Base-by-base conservation (phyloP, 2,113 vertebrate species). In the Edolisoma coerulescens region DNA sequence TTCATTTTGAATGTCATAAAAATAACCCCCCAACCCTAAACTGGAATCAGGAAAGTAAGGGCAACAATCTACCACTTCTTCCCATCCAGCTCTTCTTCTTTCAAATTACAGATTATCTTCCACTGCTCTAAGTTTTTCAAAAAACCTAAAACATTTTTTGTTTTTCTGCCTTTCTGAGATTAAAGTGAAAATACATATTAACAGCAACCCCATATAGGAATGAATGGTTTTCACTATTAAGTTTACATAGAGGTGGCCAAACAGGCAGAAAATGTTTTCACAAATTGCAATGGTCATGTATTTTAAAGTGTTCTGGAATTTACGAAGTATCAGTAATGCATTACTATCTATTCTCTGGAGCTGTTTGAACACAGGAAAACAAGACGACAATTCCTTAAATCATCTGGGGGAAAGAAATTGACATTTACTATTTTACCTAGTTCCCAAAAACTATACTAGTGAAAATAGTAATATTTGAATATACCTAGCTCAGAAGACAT, bases 181-280 rank as follows among this genome's bases (percentile, higher is more conserved):
- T 35, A n/a, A 10, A 84, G 14, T 74, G 37, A 61, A 64, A 87
- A 92, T 49, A 35, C n/a, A 28, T 19, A 57, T n/a, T 22, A 64
- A 53, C 12, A 85, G 13, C 11, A 47, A 45, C 2, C 3, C 1
- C 16, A 20, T 11, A 23, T 10, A 56, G 0, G 1, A 73, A 47
- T 50, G 2, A 9, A 73, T 60, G 2, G 0, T 32, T 71, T 89
- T 88, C 39, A 37, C 16, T 28, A 49, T 35, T 19, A 67, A 49
- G 7, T 60, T 71, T 73, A 23, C 13, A 42, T 3, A 61, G 6
- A 81, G 7, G 22, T 77, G 45, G 6, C 6, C 21, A 47, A 86
- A 56, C 9, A 84, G 5, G 5, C 7, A 76, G 53, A 83, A 71
- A 85, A 86, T 39, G 2, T 20, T n/a, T 68, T 37, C 68, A 79